Evolutionary conservation across 2,888 invertebrate genomes (phyloP).

Genomic region (Cordylochernes scorpioides): DNA sequence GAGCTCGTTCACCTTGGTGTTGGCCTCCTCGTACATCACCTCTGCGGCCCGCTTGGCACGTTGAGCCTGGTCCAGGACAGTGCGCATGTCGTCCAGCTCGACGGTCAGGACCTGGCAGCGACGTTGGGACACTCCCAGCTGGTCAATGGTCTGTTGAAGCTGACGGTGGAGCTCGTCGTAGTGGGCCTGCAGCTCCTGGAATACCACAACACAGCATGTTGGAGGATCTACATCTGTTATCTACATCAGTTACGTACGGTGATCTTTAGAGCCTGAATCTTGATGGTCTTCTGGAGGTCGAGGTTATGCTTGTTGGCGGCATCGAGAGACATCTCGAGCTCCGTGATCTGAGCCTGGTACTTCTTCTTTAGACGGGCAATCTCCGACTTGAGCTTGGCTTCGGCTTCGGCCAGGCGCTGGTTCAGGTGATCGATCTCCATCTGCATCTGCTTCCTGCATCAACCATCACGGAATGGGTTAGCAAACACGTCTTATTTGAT

Average conservation of each 20-base stretch:
- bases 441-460: conserved; percentile 70
- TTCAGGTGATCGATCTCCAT: conserved; percentile 89
- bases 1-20: conserved; percentile 72
- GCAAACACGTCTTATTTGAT: too few relatives aligned
- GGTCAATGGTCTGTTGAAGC: conserved; percentile 77
- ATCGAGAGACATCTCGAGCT: conserved; percentile 82
- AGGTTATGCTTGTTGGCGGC: conserved; percentile 94
- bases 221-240: not conserved
- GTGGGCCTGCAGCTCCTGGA: conserved; percentile 61
- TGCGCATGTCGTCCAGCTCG: conserved; percentile 83
- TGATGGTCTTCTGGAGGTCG: conserved; percentile 85
- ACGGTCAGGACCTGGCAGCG: conserved; percentile 63
- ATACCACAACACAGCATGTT: conserved; percentile 1
- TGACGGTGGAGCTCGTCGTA: conserved; percentile 91
- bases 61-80: conserved; percentile 65
- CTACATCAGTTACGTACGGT: not conserved
- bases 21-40: conserved; percentile 64
- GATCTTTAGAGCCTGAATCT: conserved; percentile 78
- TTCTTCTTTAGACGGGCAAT: conserved; percentile 95
- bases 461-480: too few relatives aligned
- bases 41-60: conserved; percentile 74
- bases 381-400: conserved; percentile 81
- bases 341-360: conserved; percentile 88
- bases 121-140: conserved; percentile 64
- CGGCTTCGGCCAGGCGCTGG: conserved; percentile 81